Evolutionary conservation across 2,888 invertebrate species (phyloP), one percentile per base, ranked within the genome.

Genomic region (Hemaris fuciformis): DNA sequence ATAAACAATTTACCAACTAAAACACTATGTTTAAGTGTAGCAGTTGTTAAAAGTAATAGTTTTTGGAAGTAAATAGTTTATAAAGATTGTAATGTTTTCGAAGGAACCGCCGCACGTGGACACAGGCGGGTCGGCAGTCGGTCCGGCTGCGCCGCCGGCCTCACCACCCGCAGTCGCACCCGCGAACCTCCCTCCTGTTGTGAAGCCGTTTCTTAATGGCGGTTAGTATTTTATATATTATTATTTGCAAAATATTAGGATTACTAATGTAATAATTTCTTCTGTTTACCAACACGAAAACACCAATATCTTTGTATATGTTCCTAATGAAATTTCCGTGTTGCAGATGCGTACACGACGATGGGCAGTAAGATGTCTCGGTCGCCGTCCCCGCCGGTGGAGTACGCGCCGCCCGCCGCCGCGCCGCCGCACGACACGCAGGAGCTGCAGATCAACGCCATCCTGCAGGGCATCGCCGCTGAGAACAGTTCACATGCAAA

Each of bases 181-280:
- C 1, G 71, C 81, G 43, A 91, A 91, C 68, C 70, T 93, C 46
- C 93, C 93, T 68, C 93, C 93, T 15, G 85, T 93, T 64, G 76
- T 93, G 71, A 93, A 93, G 76, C 93, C 93, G 0, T 89, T 93
- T 74, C 89, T 93, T 71, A 93, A 93, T 73, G 93, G 93, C 84
- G 93, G 93, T 93, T 34, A 69, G 77, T 70, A 56, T 34, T n/a
- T n/a, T n/a, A n/a, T n/a, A n/a, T n/a, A n/a, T n/a, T n/a, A n/a
- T n/a, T n/a, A n/a, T n/a, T n/a, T n/a, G 5, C n/a, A 4, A 13
- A n/a, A 41, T n/a, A 10, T 13, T 41, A 2, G n/a, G n/a, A n/a
- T n/a, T n/a, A n/a, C n/a, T n/a, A n/a, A n/a, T n/a, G n/a, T n/a
- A n/a, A n/a, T n/a, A n/a, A n/a, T n/a, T n/a, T n/a, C n/a, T n/a